phyloP scores from a whole-genome alignment of 2,797 vertebrate genomes.

The Antrozous pallidus region DNA sequence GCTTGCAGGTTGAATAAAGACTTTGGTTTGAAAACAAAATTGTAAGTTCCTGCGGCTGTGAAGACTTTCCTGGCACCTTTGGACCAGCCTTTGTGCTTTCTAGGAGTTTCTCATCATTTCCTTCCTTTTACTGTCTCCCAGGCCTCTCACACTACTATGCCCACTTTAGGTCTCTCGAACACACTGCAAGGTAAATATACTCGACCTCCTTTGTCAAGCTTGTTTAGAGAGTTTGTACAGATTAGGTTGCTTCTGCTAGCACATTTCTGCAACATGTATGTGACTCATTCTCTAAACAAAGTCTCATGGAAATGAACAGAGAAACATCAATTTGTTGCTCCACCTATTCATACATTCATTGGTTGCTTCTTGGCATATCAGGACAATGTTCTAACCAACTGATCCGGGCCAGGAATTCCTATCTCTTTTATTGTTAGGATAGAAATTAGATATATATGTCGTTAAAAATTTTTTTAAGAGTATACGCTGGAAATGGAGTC shows the following conservation, averaged over 20 bases:
- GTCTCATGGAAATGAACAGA: not conserved
- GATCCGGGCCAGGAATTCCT: not conserved
- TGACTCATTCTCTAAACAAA: no score
- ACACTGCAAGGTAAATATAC: no score
- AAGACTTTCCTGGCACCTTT: not conserved
- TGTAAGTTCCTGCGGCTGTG: not conserved
- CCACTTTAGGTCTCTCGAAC: no score
- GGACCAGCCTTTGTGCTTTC: no score
- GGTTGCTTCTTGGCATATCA: not conserved
- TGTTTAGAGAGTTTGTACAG: no score
- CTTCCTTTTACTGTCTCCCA: no score
- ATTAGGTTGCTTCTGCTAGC: no score
- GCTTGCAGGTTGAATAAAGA: not conserved
- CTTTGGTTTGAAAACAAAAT: not conserved
- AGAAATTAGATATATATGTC: not conserved
- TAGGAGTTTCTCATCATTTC: no score
- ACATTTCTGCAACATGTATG: no score
- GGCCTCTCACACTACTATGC: no score
- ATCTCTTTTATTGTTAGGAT: not conserved
- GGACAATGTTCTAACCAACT: not conserved
- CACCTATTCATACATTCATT: not conserved
- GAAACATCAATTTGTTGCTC: not conserved
- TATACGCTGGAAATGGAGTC: not conserved
- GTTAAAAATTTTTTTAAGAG: not conserved
- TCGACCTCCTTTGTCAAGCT: no score